A percentile compares a stretch with the other conserved stretches of the same genome.
phyloP scores from a whole-genome alignment of 2,797 vertebrate species.

The Protosalanx chinensis region DNA sequence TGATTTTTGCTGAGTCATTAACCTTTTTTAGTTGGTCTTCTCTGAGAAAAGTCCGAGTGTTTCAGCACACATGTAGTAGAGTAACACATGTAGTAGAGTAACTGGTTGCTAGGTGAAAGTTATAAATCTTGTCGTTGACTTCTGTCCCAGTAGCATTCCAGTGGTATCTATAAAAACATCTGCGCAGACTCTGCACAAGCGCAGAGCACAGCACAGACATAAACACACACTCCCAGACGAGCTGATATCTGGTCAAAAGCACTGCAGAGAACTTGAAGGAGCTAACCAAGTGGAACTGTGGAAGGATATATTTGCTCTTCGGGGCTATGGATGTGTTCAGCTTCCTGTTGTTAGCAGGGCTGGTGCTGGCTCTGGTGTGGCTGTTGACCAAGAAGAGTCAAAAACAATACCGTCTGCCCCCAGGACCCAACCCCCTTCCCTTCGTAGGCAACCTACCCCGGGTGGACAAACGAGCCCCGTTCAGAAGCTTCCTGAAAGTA shows the following conservation, averaged over 20 bases:
- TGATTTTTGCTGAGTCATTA: not conserved
- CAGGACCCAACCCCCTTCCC: conserved; percentile 62
- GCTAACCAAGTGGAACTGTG: not conserved
- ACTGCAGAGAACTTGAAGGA: too few relatives aligned
- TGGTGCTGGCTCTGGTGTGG: conserved; percentile 42
- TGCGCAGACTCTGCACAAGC: not conserved
- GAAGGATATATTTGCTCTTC: not conserved
- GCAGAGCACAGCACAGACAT: not conserved
- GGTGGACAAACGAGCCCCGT: conserved; percentile 57
- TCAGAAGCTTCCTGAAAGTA: conserved; percentile 63
- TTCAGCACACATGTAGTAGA: not conserved
- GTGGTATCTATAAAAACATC: not conserved
- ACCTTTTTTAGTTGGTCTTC: not conserved
- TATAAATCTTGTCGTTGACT: conserved; percentile 35
- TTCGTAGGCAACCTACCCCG: conserved; percentile 62
- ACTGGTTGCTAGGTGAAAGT: not conserved
- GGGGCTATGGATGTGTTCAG: conserved; percentile 42
- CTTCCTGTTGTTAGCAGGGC: conserved; percentile 28
- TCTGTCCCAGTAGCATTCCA: conserved; percentile 17
- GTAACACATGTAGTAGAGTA: too few relatives aligned
- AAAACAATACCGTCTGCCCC: conserved; percentile 45
- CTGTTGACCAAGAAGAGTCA: conserved; percentile 35
- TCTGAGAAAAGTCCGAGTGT: not conserved
- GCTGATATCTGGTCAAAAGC: too few relatives aligned
- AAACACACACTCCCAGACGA: not conserved